Percentiles rank a stretch among this genome's conserved stretches.
Evolutionary conservation across 2,888 invertebrate species (phyloP).

Genomic region (Sarcophaga variegata): DNA sequence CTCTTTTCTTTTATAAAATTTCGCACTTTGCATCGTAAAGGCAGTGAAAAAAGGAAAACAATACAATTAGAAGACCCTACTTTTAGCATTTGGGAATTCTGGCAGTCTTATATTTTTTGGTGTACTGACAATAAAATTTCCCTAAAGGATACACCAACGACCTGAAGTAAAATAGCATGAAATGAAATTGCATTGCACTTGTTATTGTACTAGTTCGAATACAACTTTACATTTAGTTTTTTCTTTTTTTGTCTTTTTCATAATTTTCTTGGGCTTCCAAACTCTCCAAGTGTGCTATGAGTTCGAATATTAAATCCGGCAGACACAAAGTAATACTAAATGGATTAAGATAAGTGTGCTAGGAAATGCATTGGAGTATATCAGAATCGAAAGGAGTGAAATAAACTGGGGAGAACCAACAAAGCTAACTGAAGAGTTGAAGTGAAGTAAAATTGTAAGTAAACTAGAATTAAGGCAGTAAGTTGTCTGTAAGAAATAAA

Average conservation of each 20-base stretch:
- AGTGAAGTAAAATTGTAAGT: not conserved
- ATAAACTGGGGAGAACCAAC: not conserved
- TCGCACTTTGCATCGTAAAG: constrained; percentile 24
- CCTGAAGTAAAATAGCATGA: constrained; percentile 58
- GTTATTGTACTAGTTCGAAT: constrained; percentile 18
- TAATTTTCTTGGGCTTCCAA: not conserved
- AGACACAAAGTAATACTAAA: constrained; percentile 50
- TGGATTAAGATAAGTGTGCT: constrained; percentile 40
- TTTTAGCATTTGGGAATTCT: constrained; percentile 7
- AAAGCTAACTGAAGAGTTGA: not conserved
- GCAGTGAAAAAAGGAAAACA: not conserved
- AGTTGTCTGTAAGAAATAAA: not conserved
- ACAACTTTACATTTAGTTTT: not conserved
- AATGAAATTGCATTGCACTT: constrained; percentile 41
- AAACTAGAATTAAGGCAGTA: no score
- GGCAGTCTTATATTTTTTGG: not conserved
- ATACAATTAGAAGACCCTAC: not conserved
- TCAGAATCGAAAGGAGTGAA: not conserved
- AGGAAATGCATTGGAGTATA: not conserved
- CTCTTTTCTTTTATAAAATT: no score
- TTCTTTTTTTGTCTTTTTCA: not conserved
- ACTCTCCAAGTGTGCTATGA: not conserved
- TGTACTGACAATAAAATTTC: constrained; percentile 64
- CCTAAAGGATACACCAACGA: constrained; percentile 27
- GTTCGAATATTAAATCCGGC: not conserved